phyloP scores from a whole-genome alignment of 2,113 vertebrate genomes.

The Nothoprocta perdicaria region DNA sequence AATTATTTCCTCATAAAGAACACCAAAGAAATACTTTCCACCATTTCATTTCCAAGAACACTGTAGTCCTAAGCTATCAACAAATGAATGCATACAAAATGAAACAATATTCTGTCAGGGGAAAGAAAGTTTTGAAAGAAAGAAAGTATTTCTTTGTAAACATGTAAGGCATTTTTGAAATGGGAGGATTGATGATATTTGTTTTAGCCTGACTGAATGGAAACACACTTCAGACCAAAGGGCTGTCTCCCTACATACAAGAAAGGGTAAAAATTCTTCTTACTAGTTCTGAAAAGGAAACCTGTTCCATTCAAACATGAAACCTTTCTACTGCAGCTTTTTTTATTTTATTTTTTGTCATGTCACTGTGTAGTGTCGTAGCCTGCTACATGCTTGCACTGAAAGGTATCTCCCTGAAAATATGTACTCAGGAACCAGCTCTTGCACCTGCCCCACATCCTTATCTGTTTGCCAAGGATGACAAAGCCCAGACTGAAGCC shows the following conservation, averaged over 20 bases:
- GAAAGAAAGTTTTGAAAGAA: background rate
- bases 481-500: background rate
- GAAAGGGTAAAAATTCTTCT: background rate
- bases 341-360: background rate
- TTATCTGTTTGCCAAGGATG: background rate
- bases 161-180: background rate
- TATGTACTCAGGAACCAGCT: background rate
- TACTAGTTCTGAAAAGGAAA: background rate
- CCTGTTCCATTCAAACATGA: background rate
- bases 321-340: background rate
- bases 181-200: background rate
- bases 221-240: background rate
- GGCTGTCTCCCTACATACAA: background rate
- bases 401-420: background rate
- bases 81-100: background rate
- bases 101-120: background rate
- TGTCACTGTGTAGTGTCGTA: fast-evolving
- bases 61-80: background rate
- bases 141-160: background rate
- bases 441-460: background rate
- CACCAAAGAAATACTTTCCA: background rate
- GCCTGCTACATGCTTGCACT: background rate
- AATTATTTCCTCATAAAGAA: background rate
- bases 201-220: background rate
- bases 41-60: background rate